Conservation (phyloP, 2,797 vertebrate genomes). For the Erethizon dorsatum region DNA sequence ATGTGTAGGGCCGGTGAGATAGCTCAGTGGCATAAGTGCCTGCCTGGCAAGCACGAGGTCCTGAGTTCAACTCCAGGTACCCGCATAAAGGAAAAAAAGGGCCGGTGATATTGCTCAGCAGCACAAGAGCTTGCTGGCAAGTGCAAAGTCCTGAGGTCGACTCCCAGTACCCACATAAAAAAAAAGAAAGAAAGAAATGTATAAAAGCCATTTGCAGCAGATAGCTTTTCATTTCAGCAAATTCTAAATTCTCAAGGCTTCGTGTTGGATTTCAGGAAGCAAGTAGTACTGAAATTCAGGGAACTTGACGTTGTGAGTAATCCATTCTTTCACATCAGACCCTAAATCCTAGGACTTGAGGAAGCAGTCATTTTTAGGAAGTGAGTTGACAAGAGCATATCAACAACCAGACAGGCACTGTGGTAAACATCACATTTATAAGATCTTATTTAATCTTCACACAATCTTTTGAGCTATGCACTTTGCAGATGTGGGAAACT, state of each 20-base stretch:
- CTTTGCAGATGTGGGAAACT: background rate
- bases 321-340: background rate
- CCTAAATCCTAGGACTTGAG: background rate
- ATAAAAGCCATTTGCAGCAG: background rate
- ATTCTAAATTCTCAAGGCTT: background rate
- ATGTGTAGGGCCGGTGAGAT: background rate
- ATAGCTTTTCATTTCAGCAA: background rate
- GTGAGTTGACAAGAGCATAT: background rate
- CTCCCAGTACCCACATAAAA: too few species aligned
- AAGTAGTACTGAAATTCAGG: background rate
- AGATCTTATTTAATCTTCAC: background rate
- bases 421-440: background rate
- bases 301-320: background rate
- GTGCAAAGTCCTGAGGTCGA: too few species aligned
- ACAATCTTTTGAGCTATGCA: background rate
- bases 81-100: too few species aligned
- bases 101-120: too few species aligned
- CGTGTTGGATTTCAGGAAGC: background rate
- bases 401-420: background rate
- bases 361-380: background rate
- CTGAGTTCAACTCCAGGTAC: too few species aligned
- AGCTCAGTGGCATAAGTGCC: too few species aligned
- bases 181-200: background rate
- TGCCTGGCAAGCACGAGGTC: too few species aligned
- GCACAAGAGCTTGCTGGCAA: too few species aligned